Evolutionary conservation across 2,888 invertebrate genomes (phyloP), one percentile per base, ranked within the genome.

Genomic region (Scaptomyza parva): DNA sequence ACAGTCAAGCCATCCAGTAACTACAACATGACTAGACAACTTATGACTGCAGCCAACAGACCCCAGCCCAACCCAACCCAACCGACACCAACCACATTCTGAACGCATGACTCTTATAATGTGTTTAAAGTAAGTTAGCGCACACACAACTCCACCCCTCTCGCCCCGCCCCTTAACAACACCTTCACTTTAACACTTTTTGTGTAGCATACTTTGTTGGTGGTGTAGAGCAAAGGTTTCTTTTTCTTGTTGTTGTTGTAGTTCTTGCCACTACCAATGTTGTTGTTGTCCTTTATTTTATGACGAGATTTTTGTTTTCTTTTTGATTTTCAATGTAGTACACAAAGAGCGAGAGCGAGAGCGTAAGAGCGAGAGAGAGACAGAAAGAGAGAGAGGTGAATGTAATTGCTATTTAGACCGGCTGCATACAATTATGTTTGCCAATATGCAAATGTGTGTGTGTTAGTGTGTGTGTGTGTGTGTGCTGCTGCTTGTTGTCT

Each of bases 321-420:
- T 41, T 43, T 59, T 40, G 44, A 59, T 44, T 58, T 62, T 43
- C 52, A 41, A 47, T 64, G 28, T 45, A 18, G 18, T 30, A 30
- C 30, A 20, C 28, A n/a, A 18, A 30, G 30, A 28, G 54, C 58
- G 48, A 54, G 17, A 28, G 7, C 22, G 45, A 50, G 59, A 60
- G 54, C 33, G 52, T 14, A 12, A 14, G 4, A n/a, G 26, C 28
- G 17, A 39, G 44, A 22, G 9, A 18, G 6, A 35, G 22, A 14
- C 39, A 43, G 50, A 26, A 58, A 58, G 58, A 22, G 41, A 24
- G 48, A 35, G 44, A 39, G 39, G 40, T 7, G 53, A 47, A 47
- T 77, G 65, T 86, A 82, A 88, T 81, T 88, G 84, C 73, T 75
- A 72, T 79, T 89, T 88, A 86, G 80, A 65, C 77, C 52, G 53